Conservation (phyloP, 2,113 vertebrate genomes). For the Marcusenius ussheri region DNA sequence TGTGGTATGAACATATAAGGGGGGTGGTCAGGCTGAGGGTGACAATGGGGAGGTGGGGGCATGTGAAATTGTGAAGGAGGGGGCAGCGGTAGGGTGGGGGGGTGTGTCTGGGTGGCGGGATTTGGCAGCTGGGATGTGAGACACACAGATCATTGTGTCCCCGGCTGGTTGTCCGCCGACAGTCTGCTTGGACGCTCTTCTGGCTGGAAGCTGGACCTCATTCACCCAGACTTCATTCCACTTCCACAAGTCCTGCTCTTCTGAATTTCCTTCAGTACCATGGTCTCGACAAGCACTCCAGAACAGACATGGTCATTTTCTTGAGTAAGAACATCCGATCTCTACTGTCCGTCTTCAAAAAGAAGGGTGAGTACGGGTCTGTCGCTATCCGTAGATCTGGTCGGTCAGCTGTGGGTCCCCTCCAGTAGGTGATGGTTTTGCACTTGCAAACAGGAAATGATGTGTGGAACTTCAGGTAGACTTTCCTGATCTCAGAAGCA, state of each 20-base stretch:
- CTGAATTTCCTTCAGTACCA: slow-evolving; percentile 10
- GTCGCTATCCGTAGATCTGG: not conserved
- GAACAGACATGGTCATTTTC: slow-evolving; percentile 78
- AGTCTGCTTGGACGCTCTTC: slow-evolving; percentile 29
- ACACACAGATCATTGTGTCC: slow-evolving; percentile 49
- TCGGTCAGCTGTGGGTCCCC: not conserved
- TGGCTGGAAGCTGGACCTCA: not conserved
- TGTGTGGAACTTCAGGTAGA: not conserved
- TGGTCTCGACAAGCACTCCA: slow-evolving; percentile 15
- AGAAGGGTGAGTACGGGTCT: slow-evolving; percentile 73
- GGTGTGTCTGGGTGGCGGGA: slow-evolving; percentile 25
- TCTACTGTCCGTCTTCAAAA: slow-evolving; percentile 82
- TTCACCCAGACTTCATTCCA: not conserved
- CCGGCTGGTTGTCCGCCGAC: slow-evolving; percentile 32
- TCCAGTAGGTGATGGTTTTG: not conserved
- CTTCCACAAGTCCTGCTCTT: not conserved
- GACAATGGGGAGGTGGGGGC: slow-evolving; percentile 7
- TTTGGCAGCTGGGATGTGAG: slow-evolving; percentile 56
- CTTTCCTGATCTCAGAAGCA: not conserved
- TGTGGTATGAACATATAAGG: not conserved
- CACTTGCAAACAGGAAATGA: not conserved
- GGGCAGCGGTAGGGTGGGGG: not conserved
- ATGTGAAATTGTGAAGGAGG: not conserved
- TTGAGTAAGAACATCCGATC: slow-evolving; percentile 73
- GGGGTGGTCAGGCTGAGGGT: not conserved